Conservation (phyloP, 2,797 vertebrate species). For the Neomorphus geoffroyi region DNA sequence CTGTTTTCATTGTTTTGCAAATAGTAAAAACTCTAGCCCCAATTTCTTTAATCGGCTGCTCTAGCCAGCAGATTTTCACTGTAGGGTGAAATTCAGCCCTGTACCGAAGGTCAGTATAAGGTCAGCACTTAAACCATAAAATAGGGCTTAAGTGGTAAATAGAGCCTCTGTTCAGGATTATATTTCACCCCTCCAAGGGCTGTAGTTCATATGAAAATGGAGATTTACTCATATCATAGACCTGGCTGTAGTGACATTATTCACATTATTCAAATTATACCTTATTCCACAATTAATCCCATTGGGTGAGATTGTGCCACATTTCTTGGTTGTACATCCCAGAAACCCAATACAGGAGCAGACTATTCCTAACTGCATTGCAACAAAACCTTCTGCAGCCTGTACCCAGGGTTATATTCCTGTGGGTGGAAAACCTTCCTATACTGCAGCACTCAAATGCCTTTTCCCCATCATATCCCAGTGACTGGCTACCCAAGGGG, state of each 20-base stretch:
- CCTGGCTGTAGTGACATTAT: slow-evolving; percentile 4
- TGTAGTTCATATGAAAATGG: slow-evolving; percentile 26
- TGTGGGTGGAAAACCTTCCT: not conserved
- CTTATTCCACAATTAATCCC: not conserved
- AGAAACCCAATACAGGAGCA: not conserved
- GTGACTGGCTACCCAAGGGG: not conserved
- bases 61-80: slow-evolving; percentile 16
- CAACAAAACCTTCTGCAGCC: not conserved
- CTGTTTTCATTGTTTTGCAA: slow-evolving; percentile 59
- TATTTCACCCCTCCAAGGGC: slow-evolving; percentile 49
- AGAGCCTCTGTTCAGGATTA: slow-evolving; percentile 58
- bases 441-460: not conserved
- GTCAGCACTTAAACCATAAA: slow-evolving; percentile 69
- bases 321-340: not conserved
- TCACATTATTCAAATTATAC: not conserved
- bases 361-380: not conserved
- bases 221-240: slow-evolving; percentile 38
- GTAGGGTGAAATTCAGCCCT: slow-evolving; percentile 56
- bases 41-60: slow-evolving; percentile 36
- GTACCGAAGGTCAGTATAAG: slow-evolving; percentile 42
- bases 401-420: not conserved
- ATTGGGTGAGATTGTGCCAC: not conserved
- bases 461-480: not conserved
- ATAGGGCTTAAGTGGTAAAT: slow-evolving; percentile 63
- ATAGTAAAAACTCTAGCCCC: slow-evolving; percentile 30